Evolutionary conservation across 2,797 vertebrate genomes (phyloP), one percentile per base, ranked within the genome.

Genomic region (Hemibagrus guttatus): DNA sequence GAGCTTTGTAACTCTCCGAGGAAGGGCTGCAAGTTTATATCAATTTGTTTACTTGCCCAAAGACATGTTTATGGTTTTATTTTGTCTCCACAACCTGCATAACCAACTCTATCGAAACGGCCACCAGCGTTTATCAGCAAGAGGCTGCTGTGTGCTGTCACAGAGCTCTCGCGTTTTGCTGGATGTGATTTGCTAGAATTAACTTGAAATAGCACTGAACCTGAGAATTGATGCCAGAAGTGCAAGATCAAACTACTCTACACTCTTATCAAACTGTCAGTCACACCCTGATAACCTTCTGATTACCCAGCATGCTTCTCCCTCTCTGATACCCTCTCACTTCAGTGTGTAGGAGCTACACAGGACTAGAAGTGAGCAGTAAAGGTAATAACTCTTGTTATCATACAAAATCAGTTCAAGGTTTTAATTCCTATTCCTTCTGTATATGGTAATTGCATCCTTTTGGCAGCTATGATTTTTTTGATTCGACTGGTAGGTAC

Each of bases 221-320:
- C 84, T 85, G 84, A 56, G 75, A 79, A 85, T 42, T 79, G 84
- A 79, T 79, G 76, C 75, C 84, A 85, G 76, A 28, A 68, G 52
- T 59, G 84, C 17, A 28, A 79, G 75, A 74, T 75, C 71, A 78
- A 85, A 74, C 84, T 54, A 64, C 84, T 66, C 74, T 79, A 66
- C 84, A 66, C 71, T 64, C 71, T 75, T 84, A 76, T 84, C 83
- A 52, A 76, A 84, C 83, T 84, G 83, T 85, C 84, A 85, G 63
- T 80, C 61, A 80, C 61, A 79, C 75, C 75, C 76, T 68, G 63
- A 68, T 85, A 85, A 85, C 61, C 84, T 79, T 68, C 75, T 79
- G 75, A 85, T 85, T 80, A 79, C 84, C 76, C 63, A 79, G 59
- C 75, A 52, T 66, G 84, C 84, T 78, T 79, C 61, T 39, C 31